Conservation (phyloP, 1,140 invertebrate species). For the Drosophila varians region DNA sequence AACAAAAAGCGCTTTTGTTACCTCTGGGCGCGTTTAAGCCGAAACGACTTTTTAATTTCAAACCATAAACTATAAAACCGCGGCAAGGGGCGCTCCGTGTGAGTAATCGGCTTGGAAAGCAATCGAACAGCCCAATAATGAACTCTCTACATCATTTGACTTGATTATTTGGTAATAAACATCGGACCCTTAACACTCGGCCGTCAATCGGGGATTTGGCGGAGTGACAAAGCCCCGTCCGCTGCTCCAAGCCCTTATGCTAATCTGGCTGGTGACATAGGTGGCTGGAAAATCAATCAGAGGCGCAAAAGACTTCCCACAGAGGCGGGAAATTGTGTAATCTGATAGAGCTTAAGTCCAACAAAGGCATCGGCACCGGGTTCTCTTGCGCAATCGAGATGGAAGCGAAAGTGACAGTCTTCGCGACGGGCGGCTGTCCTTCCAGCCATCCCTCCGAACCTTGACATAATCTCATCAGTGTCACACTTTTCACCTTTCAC, state of each 20-base stretch:
- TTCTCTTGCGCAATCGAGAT: conserved; percentile 42
- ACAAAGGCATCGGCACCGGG: conserved; percentile 1
- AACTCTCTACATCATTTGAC: conserved; percentile 47
- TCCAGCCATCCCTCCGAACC: neutral
- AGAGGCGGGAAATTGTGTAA: conserved; percentile 74
- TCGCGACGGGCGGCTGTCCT: conserved; percentile 1
- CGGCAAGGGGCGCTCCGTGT: conserved; percentile 48
- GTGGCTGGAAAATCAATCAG: conserved; percentile 57
- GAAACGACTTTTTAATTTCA: conserved; percentile 53
- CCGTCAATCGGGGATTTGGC: conserved; percentile 55
- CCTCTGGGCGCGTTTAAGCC: conserved; percentile 26
- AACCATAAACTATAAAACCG: conserved; percentile 32
- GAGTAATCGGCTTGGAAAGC: conserved; percentile 27
- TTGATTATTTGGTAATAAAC: conserved; percentile 35
- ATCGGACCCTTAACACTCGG: conserved; percentile 44
- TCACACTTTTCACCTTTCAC: conserved; percentile 16
- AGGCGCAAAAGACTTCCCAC: conserved; percentile 36
- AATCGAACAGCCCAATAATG: conserved; percentile 56
- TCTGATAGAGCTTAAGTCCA: conserved; percentile 53
- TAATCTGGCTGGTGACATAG: conserved; percentile 46
- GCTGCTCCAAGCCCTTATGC: conserved; percentile 51
- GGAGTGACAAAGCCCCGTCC: conserved; percentile 30
- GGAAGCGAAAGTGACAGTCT: conserved; percentile 38
- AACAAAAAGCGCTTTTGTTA: conserved; percentile 68
- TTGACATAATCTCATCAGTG: conserved; percentile 36